Evolutionary conservation across 53 echinoderm and acorn worm species (phyloP).

Genomic region (Echinometra lucunter): DNA sequence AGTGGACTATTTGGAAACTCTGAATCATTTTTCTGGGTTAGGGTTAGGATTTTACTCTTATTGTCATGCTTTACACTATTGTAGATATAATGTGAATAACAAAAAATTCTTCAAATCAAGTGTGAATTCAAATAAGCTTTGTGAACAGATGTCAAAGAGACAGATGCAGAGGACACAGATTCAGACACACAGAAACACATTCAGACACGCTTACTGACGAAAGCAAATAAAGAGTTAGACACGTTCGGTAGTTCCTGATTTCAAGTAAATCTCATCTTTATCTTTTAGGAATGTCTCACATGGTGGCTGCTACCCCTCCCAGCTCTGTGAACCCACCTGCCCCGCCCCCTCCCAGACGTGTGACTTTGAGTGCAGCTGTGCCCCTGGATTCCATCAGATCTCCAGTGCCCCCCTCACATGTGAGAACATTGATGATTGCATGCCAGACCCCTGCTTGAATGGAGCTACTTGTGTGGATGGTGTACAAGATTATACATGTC

Average conservation of each 20-base stretch:
- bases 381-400: constrained; percentile 77
- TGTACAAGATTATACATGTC: constrained; percentile 90
- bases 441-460: constrained; percentile 86
- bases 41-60: neutral
- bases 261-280: neutral
- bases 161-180: no score
- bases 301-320: constrained; percentile 85
- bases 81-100: no score
- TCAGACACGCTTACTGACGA: no score
- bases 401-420: constrained; percentile 76
- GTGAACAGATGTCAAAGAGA: no score
- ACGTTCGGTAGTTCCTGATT: neutral
- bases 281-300: constrained; percentile 86
- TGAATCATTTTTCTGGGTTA: neutral
- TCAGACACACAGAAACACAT: no score
- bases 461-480: constrained; percentile 96
- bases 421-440: constrained; percentile 90
- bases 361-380: constrained; percentile 92
- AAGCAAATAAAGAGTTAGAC: no score
- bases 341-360: constrained; percentile 84
- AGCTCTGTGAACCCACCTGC: constrained; percentile 92
- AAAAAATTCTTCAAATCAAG: no score
- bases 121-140: no score
- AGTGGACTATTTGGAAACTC: neutral
- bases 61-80: no score